phyloP scores from a whole-genome alignment of 2,888 invertebrate species.

The Cetonia aurata region DNA sequence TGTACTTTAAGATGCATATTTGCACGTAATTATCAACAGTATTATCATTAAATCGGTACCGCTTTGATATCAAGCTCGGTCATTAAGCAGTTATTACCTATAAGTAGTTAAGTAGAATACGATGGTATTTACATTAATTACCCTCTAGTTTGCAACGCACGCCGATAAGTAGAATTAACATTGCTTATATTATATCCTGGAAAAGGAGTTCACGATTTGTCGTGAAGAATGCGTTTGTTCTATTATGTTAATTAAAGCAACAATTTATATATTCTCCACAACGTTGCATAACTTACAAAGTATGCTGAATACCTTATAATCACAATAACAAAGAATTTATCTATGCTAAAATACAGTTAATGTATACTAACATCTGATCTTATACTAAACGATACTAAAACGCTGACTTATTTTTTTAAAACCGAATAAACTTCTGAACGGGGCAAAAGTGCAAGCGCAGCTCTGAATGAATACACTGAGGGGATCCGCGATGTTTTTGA shows the following conservation, averaged over 20 bases:
- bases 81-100: constrained; percentile 10
- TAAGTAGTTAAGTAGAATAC: constrained; percentile 17
- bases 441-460: no score
- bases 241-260: constrained; percentile 30
- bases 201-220: constrained; percentile 5
- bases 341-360: no score
- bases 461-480: no score
- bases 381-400: no score
- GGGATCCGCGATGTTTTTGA: no score
- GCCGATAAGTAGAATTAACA: neutral
- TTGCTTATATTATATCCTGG: no score
- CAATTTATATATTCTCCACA: constrained; percentile 13
- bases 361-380: no score
- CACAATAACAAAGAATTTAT: neutral
- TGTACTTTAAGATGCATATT: neutral
- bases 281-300: neutral
- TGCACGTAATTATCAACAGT: constrained; percentile 9
- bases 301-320: neutral
- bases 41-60: constrained; percentile 1
- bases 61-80: neutral
- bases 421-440: no score
- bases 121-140: constrained; percentile 18
- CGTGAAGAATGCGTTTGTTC: no score
- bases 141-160: neutral
- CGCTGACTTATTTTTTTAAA: no score